Base-by-base conservation (phyloP, 2,888 invertebrate species). In the Schizaphis graminum region DNA sequence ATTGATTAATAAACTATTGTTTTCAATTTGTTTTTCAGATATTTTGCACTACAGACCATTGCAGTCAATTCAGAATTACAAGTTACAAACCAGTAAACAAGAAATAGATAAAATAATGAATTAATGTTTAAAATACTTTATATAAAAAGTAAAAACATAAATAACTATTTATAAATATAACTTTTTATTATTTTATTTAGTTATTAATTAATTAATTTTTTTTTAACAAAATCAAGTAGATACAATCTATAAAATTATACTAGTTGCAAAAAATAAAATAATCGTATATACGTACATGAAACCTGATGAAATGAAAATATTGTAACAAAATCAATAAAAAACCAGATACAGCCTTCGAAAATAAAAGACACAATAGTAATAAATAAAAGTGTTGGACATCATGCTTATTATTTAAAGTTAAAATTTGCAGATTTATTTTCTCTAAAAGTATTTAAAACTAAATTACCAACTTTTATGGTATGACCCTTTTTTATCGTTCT, bases 21-120 rank as follows among this genome's bases (percentile, higher is more conserved):
- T 91, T 77, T 77, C 41, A 13, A 13, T n/a, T 85, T 86, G 3
- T 57, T 91, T 91, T 91, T n/a, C 85, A 91, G 91, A 47, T 47
- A 5, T 47, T 35, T 57, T 11, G 24, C 8, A 44, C 26, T 16
- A 7, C 41, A 1, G 53, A 41, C 41, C 24, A 56, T 89, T 53
- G 21, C 53, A 21, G 53, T 28, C 44, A 13, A 35, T 77, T 21
- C 21, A 77, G 21, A 35, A 35, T 77, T 35, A 35, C 21, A 35
- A 77, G 35, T 77, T 35, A 35, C 8, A 35, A 77, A 21, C 0
- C 0, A 77, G 35, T 24, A 35, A 21, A 8, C 21, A 77, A 77
- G 1, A 77, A 35, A 77, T 0, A 35, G 1, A 77, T 35, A 35
- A 16, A 77, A 77, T 35, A 35, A 77, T 21, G 8, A 21, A 16